Evolutionary conservation across 2,888 invertebrate genomes (phyloP), one percentile per base, ranked within the genome.

Genomic region (Drosophila ezoana): DNA sequence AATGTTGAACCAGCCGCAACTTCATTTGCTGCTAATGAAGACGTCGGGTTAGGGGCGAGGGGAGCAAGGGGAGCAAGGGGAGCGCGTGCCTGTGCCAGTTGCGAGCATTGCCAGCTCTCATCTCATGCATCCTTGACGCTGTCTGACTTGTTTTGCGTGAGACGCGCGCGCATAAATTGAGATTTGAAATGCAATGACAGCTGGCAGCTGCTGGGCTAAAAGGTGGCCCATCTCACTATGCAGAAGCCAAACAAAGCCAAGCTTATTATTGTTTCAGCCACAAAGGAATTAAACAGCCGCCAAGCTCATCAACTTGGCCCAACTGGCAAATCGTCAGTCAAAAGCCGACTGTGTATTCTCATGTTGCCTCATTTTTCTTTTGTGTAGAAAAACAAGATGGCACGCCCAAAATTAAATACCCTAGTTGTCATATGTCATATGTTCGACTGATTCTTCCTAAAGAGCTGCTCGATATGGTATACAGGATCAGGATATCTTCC

Each of bases 11-110:
- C 57, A 61, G 74, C 76, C 68, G 62, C 80, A 88, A 88, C 87
- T 88, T 83, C 84, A 88, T 83, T 83, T 83, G 57, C 81, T 72
- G 84, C 83, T 83, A 83, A 83, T 83, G 83, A 83, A 83, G 75
- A 75, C 67, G 62, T 61, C 61, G 18, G 33, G 32, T 41, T n/a
- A n/a, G n/a, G 18, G 18, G 18, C n/a, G n/a, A n/a, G 18, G 18
- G 18, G 18, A 18, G 18, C n/a, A n/a, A 56, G 41, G 44, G 54
- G 10, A 32, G 40, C 13, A 37, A 28, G 33, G 9, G 20, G 20
- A 47, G 33, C 9, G 52, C 58, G 40, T 20, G 48, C 18, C 4
- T 54, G 40, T 28, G 51, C 18, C 4, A 13, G 51, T 13, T 45
- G 40, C 32, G 32, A 43, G 41, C 28, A 16, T 28, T 70, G 58